Evolutionary conservation across 2,797 vertebrate genomes (phyloP).

Genomic region (Acanthurus leucopareius): DNA sequence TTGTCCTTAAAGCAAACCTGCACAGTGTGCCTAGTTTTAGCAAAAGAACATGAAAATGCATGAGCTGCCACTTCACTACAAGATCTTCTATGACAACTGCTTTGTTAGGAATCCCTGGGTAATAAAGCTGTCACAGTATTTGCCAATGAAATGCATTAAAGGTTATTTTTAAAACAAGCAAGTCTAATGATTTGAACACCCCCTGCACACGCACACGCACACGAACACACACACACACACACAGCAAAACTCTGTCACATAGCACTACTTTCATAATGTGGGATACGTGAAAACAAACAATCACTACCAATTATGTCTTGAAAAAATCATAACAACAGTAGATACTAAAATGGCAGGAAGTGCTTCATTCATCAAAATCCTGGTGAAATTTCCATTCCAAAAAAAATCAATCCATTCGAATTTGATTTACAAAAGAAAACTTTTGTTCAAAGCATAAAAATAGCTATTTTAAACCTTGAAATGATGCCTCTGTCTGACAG

Average conservation of each 20-base stretch:
- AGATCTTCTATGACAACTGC: constrained; percentile 18
- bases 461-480: not conserved
- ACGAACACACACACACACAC: not conserved
- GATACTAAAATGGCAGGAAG: not conserved
- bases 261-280: not conserved
- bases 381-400: not conserved
- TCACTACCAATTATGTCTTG: not conserved
- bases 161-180: constrained; percentile 15
- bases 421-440: not conserved
- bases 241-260: not conserved
- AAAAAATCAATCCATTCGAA: not conserved
- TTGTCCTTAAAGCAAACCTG: not conserved
- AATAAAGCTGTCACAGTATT: not conserved
- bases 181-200: not conserved
- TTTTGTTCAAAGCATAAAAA: not conserved
- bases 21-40: constrained; percentile 2
- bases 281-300: not conserved
- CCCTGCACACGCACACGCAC: not conserved
- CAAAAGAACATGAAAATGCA: constrained; percentile 8
- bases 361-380: not conserved
- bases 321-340: not conserved
- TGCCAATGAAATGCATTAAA: constrained; percentile 27
- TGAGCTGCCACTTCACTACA: not conserved
- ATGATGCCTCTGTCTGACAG: not conserved
- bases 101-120: constrained; percentile 22